Evolutionary conservation across 1,140 invertebrate genomes (phyloP), one percentile per base, ranked within the genome.

Genomic region (Triops longicaudatus): DNA sequence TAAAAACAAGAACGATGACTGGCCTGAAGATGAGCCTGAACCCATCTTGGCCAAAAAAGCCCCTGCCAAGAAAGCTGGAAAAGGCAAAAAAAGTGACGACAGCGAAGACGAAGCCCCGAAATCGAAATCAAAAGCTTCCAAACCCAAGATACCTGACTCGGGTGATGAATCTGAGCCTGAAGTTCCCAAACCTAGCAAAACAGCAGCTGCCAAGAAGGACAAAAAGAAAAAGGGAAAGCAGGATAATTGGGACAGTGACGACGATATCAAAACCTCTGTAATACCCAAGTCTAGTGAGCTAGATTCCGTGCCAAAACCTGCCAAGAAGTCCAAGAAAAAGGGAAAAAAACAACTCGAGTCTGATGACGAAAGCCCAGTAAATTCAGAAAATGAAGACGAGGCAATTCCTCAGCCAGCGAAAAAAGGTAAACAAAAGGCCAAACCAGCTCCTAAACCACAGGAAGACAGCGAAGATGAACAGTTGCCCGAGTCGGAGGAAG

Each of bases 1-100:
- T 84, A 86, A 85, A 80, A 87, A 87, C 22, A 73, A 79, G 73
- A 27, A 73, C 37, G 26, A 77, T 72, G 79, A 79, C 37, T 82
- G 82, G 78, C 83, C 84, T 77, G 82, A 82, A 37, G 74, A 80
- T 3, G 28, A 75, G 31, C 27, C 26, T 28, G 74, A 31, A 42
- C 37, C 37, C 27, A 42, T 42, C 72, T 50, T 63, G 22, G 76
- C 71, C 11, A 76, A 78, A 43, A 27, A 50, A 72, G 72, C 26
- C 7, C 31, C 31, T 11, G 17, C 31, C 9, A 77, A 50, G 72
- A 78, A 78, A 72, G 76, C 76, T 27, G 75, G 75, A 6, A 76
- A 78, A 27, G 78, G 75, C 12, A 78, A 78, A 43, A 85, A 85
- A 77, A 82, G 83, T 76, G 74, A 80, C 41, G 79, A 77, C 41